phyloP scores from a whole-genome alignment of 2,888 invertebrate species.

The Teleogryllus oceanicus region DNA sequence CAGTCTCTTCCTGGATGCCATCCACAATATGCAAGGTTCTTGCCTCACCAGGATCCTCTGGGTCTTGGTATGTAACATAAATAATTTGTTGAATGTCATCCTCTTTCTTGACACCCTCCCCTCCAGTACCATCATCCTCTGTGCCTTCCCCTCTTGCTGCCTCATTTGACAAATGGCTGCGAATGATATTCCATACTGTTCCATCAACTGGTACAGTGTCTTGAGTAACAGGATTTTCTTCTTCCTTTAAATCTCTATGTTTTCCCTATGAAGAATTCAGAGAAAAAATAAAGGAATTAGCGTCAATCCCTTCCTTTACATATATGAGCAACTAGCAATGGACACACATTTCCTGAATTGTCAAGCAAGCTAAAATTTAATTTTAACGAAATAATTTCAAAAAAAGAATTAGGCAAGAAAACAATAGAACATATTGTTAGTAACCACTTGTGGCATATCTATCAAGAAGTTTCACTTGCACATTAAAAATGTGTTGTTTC shows the following conservation, averaged over 20 bases:
- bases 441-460: neutral
- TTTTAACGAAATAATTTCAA: no score
- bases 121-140: constrained; percentile 39
- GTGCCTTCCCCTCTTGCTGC: constrained; percentile 37
- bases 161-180: constrained; percentile 44
- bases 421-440: neutral
- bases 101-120: constrained; percentile 42
- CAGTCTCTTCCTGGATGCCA: constrained; percentile 18
- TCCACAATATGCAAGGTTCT: constrained; percentile 46
- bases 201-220: constrained; percentile 34
- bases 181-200: constrained; percentile 41
- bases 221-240: constrained; percentile 34
- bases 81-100: constrained; percentile 48
- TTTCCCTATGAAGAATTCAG: constrained; percentile 40
- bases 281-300: no score
- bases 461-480: no score
- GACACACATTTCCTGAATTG: no score
- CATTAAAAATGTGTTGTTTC: no score
- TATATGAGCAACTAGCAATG: no score
- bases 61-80: constrained; percentile 53
- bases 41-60: constrained; percentile 48
- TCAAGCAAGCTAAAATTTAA: no score
- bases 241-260: constrained; percentile 44
- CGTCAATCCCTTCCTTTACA: no score
- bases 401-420: neutral